Percentiles rank a stretch among this genome's conserved stretches.
These are phyloP conservation scores for Macrosiphum euphorbiae DNA, from an alignment of 2,888 invertebrate species.

Conservation along the genomic window DNA sequence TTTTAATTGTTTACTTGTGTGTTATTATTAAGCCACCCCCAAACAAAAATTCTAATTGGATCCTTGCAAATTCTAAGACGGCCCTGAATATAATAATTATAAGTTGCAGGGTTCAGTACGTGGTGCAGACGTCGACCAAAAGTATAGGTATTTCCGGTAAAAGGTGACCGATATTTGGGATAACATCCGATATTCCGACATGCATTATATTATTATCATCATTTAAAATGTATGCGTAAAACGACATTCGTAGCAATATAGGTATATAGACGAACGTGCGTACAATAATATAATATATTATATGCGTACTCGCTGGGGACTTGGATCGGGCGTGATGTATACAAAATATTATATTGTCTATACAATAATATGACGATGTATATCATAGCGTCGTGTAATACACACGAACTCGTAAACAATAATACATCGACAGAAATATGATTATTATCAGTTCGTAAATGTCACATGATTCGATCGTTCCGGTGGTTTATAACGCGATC, in stretches of 20 bases:
- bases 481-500: conserved; percentile 50
- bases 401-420: conserved; percentile 14
- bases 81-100: neutral
- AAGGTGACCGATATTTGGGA: neutral
- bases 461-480: conserved; percentile 47
- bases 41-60: too few relatives aligned
- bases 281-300: neutral
- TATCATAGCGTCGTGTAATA: neutral
- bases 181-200: neutral
- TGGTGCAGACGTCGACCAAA: neutral
- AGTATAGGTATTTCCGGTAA: neutral
- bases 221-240: neutral
- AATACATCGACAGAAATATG: conserved; percentile 40
- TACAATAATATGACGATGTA: neutral
- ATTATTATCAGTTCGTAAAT: conserved; percentile 64
- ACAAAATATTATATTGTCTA: neutral
- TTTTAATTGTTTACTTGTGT: too few relatives aligned
- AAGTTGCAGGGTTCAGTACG: neutral
- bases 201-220: neutral
- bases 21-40: too few relatives aligned
- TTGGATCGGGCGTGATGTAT: neutral
- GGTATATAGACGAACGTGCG: neutral
- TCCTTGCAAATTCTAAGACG: too few relatives aligned
- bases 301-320: neutral
- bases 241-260: neutral